Base-by-base conservation (phyloP, 1,140 invertebrate species). In the Platyscapa corneri region DNA sequence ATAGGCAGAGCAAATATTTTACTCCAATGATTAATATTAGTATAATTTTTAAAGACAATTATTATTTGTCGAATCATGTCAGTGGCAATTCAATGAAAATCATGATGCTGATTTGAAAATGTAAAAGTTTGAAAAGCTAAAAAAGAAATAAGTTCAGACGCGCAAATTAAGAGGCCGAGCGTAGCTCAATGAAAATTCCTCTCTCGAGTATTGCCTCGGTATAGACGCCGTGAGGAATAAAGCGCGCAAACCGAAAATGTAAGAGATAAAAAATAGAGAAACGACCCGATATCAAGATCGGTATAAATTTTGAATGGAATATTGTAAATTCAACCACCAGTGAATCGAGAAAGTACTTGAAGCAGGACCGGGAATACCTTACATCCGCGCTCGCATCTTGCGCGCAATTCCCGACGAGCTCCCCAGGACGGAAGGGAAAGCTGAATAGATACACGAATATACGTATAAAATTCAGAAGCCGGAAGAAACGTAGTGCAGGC, bases 221-320 rank as follows among this genome's bases (percentile, higher is more conserved):
- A 16, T 53, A 53, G 18, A 18, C 18, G n/a, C n/a, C n/a, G n/a
- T n/a, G n/a, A n/a, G n/a, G n/a, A n/a, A n/a, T n/a, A 56, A 56
- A 56, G 12, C 3, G 53, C 3, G 3, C 18, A 56, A 16, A 16
- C 53, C 53, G 10, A 60, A 27, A 27, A 27, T 27, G 23, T 14
- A 60, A 27, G 3, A 27, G 2, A 60, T 60, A 60, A 60, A 60
- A 60, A 60, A 60, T 60, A 3, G 23, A 23, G 2, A 60, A 14
- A 60, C 56, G 10, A 32, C 65, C 12, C 30, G 30, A 34, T 34
- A 67, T 67, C 65, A 79, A 87, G 72, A 83, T 83, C 80, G 80
- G 87, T 74, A 89, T 89, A 88, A 89, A 89, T 89, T 88, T 87
- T 74, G 70, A 88, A 86, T 83, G 72, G 86, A 88, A 89, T 88